A percentile compares a stretch with the other conserved stretches of the same genome.
Evolutionary conservation across 2,888 invertebrate species (phyloP).

Genomic region (Cataglyphis albicans): DNA sequence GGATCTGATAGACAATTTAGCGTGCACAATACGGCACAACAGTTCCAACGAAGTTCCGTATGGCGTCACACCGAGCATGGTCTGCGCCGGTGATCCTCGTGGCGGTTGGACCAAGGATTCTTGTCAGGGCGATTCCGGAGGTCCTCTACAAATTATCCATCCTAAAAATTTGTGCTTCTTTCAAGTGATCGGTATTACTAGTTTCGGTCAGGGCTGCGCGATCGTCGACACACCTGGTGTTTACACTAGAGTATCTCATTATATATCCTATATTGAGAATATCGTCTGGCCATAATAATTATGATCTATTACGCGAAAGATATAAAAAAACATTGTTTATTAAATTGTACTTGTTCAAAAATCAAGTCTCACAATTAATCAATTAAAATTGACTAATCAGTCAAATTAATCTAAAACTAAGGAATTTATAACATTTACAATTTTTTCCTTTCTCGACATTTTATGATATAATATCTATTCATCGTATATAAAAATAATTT

Average conservation of each 20-base stretch:
- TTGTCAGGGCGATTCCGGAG: constrained; percentile 82
- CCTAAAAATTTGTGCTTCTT: constrained; percentile 84
- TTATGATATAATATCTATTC: neutral
- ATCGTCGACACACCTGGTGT: constrained; percentile 84
- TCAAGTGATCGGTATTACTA: constrained; percentile 85
- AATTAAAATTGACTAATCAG: constrained; percentile 4
- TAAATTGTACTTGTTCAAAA: constrained; percentile 17
- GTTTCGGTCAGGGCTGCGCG: constrained; percentile 86
- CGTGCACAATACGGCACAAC: constrained; percentile 80
- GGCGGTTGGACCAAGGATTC: constrained; percentile 82
- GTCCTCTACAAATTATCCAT: constrained; percentile 81
- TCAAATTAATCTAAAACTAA: neutral
- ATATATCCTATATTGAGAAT: constrained; percentile 85
- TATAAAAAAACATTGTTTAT: constrained; percentile 68
- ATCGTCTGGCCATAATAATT: constrained; percentile 82
- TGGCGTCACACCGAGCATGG: constrained; percentile 84
- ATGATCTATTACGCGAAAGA: constrained; percentile 55
- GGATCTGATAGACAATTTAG: constrained; percentile 82
- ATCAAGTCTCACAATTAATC: constrained; percentile 8
- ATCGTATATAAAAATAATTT: constrained; percentile 20
- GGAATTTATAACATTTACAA: constrained; percentile 1
- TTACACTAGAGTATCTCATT: constrained; percentile 84
- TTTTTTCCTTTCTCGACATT: constrained; percentile 7
- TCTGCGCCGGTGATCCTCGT: constrained; percentile 86
- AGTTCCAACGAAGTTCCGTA: constrained; percentile 72